A percentile compares a stretch with the other conserved stretches of the same genome.
These are phyloP conservation scores for Halocynthia roretzi DNA, from an alignment of 23 tunicate genomes.

Conservation along the genomic window DNA sequence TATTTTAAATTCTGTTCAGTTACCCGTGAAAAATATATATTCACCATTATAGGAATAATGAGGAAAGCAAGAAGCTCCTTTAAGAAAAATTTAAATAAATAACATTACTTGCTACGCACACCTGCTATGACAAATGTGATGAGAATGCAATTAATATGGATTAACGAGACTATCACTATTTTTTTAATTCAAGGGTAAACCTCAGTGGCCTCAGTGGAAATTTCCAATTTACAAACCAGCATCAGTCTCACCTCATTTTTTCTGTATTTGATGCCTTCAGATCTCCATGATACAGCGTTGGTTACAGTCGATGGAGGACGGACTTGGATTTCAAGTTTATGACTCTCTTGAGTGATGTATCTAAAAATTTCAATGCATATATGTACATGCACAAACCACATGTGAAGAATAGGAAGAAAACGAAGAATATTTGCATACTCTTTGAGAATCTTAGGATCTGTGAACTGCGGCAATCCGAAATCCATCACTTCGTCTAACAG, in stretches of 20 bases:
- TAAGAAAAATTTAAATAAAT: no score
- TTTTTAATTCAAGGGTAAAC: no score
- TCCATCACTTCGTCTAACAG: constrained; percentile 98
- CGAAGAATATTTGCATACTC: constrained; percentile 37
- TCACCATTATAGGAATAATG: no score
- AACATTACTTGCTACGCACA: no score
- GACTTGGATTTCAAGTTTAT: constrained; percentile 92
- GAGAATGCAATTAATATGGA: no score
- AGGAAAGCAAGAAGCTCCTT: no score
- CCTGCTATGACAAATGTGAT: no score
- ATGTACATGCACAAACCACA: constrained; percentile 1
- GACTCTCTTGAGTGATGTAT: constrained; percentile 94
- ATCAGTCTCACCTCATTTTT: constrained; percentile 71
- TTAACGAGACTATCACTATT: no score
- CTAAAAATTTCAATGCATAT: constrained; percentile 8
- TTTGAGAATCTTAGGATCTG: constrained; percentile 90
- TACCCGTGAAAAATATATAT: no score
- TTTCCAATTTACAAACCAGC: no score
- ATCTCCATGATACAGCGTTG: constrained; percentile 97
- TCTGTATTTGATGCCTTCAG: constrained; percentile 89
- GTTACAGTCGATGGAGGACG: constrained; percentile 98
- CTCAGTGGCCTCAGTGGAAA: no score
- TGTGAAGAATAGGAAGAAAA: not conserved
- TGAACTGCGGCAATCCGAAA: constrained; percentile 94
- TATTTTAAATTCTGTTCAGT: no score